These are phyloP conservation scores for Leuctra nigra DNA, from an alignment of 2,888 invertebrate species.

Conservation along the genomic window DNA sequence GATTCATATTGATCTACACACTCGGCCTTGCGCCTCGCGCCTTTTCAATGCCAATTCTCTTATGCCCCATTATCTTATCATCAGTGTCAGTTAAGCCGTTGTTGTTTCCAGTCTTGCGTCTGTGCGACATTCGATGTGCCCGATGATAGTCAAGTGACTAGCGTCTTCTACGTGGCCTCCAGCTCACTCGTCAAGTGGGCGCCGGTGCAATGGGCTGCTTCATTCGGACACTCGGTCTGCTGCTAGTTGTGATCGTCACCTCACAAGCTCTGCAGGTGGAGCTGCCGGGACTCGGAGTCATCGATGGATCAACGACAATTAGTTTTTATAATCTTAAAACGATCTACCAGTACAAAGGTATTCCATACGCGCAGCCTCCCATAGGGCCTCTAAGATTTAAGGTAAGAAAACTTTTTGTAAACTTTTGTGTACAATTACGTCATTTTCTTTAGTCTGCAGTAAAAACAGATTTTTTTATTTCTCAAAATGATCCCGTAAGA, in stretches of 20 bases:
- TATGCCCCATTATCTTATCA: conserved; percentile 12
- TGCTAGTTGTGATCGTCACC: background rate
- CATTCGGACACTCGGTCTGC: background rate
- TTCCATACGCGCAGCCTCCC: conserved; percentile 34
- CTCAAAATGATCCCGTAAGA: too few species aligned
- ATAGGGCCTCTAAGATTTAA: conserved; percentile 32
- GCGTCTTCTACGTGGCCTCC: too few species aligned
- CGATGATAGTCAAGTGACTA: too few species aligned
- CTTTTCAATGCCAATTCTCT: conserved; percentile 13
- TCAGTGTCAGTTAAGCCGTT: too few species aligned
- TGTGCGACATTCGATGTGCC: too few species aligned
- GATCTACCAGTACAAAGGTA: conserved; percentile 34
- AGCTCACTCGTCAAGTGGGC: too few species aligned
- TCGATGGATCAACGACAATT: conserved; percentile 30
- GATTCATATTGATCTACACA: too few species aligned
- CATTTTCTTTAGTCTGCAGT: too few species aligned
- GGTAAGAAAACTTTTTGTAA: conserved; percentile 31
- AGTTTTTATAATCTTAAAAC: conserved; percentile 31
- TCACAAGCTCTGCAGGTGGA: too few species aligned
- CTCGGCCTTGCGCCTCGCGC: background rate
- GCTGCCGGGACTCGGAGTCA: conserved; percentile 30
- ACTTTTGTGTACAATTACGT: too few species aligned
- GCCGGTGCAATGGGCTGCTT: background rate
- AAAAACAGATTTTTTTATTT: too few species aligned
- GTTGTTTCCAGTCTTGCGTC: too few species aligned